A percentile compares a stretch with the other conserved stretches of the same genome.
These are phyloP conservation scores for Tipula vernalis DNA, from an alignment of 2,888 invertebrate species.

Conservation along the genomic window DNA sequence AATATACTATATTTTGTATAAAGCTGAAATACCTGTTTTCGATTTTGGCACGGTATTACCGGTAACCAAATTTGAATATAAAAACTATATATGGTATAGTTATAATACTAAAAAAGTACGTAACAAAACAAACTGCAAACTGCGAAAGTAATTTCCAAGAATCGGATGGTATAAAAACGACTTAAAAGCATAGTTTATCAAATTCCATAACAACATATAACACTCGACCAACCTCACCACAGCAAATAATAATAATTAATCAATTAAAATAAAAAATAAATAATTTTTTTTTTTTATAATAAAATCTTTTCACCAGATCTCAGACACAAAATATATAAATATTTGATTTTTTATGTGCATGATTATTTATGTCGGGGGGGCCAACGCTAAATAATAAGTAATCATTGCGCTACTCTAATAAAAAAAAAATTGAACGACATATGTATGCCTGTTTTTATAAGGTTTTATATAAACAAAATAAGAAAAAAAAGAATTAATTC, in stretches of 20 bases:
- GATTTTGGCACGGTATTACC: too few species aligned
- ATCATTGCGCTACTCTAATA: background rate
- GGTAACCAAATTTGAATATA: too few species aligned
- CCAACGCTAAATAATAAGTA: background rate
- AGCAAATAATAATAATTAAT: background rate
- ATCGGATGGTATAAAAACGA: background rate
- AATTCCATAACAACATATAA: background rate
- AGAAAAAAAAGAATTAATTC: background rate
- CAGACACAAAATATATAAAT: background rate
- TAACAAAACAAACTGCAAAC: too few species aligned
- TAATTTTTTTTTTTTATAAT: background rate
- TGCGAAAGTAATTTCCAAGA: background rate
- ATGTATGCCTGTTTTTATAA: background rate
- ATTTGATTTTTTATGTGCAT: background rate
- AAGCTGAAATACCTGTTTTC: too few species aligned
- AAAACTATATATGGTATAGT: too few species aligned
- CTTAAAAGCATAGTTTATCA: background rate
- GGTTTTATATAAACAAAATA: background rate
- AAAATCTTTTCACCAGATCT: background rate
- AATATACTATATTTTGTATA: too few species aligned
- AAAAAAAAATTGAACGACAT: background rate
- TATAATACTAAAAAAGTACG: too few species aligned
- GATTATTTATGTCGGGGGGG: background rate
- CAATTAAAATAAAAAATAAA: background rate
- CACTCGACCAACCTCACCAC: background rate